A percentile compares a stretch with the other conserved stretches of the same genome.
Conservation (phyloP, 1,140 invertebrate species). For the Caenorhabditis remanei region DNA sequence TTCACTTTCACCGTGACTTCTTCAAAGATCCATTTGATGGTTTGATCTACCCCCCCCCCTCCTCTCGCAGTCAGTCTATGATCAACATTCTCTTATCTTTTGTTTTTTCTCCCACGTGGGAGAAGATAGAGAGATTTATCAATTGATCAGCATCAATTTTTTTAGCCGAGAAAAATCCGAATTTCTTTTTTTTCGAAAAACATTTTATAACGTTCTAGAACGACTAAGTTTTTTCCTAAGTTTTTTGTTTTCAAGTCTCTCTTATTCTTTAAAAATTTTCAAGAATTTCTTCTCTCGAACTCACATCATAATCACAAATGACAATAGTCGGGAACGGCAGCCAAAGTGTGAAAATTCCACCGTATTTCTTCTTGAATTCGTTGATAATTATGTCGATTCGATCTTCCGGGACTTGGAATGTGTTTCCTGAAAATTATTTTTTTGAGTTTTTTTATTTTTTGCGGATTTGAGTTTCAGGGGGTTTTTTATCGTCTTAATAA, state of each 20-base stretch:
- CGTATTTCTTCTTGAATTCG: conserved; percentile 61
- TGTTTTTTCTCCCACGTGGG: not conserved
- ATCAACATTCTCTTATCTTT: not conserved
- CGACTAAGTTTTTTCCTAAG: too few relatives aligned
- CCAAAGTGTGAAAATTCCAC: conserved; percentile 64
- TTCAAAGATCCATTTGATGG: conserved; percentile 18
- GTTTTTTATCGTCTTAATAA: too few relatives aligned
- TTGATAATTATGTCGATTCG: conserved; percentile 47
- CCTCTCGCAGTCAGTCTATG: not conserved
- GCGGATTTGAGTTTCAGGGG: too few relatives aligned
- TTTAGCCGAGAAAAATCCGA: not conserved
- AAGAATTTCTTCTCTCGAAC: not conserved
- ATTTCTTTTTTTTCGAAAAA: too few relatives aligned
- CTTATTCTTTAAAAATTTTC: too few relatives aligned
- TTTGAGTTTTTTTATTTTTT: not conserved
- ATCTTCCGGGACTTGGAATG: conserved; percentile 35
- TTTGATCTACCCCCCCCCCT: not conserved
- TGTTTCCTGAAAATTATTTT: conserved; percentile 17
- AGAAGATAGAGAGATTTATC: not conserved
- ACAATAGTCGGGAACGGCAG: conserved; percentile 59
- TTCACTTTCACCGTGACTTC: conserved; percentile 11
- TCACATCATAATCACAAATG: conserved; percentile 62
- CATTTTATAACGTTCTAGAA: too few relatives aligned
- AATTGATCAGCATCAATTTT: not conserved
- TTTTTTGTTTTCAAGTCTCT: too few relatives aligned